phyloP scores from a whole-genome alignment of 2,113 vertebrate species.

The Mastomys natalensis region DNA sequence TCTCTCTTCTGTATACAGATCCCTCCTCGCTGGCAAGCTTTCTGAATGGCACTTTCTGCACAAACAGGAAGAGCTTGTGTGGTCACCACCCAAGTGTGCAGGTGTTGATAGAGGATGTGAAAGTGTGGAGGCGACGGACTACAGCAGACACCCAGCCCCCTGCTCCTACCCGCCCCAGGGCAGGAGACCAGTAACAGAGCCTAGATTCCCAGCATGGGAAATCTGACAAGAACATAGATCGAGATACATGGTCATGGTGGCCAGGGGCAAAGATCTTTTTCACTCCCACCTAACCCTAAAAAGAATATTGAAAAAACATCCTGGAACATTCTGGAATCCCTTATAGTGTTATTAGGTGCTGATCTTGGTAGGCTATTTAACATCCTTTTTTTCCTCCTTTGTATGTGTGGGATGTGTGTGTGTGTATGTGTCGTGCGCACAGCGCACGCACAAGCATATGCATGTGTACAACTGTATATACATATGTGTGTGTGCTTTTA shows the following conservation, averaged over 20 bases:
- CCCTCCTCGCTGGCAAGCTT: not conserved
- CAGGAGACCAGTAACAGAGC: not conserved
- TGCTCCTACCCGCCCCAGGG: not conserved
- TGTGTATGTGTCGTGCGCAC: too few relatives aligned
- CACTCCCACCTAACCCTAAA: not conserved
- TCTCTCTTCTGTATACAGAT: not conserved
- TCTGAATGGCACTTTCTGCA: constrained; percentile 76
- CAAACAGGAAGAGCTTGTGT: constrained; percentile 80
- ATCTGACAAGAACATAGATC: not conserved
- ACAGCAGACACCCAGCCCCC: not conserved
- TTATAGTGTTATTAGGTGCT: not conserved
- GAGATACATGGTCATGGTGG: too few relatives aligned
- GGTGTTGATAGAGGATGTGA: constrained; percentile 82
- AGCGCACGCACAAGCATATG: too few relatives aligned
- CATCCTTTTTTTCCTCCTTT: not conserved
- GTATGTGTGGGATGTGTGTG: not conserved
- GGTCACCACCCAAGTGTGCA: constrained; percentile 70
- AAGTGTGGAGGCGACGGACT: constrained; percentile 70
- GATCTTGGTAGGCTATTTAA: not conserved
- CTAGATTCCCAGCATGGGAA: too few relatives aligned
- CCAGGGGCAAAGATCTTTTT: not conserved
- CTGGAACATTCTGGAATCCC: not conserved
- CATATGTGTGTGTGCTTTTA: not conserved
- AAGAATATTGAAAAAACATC: not conserved
- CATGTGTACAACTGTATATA: too few relatives aligned